These are phyloP conservation scores for Tetraneura akinire DNA, from an alignment of 1,140 invertebrate species.

Conservation along the genomic window DNA sequence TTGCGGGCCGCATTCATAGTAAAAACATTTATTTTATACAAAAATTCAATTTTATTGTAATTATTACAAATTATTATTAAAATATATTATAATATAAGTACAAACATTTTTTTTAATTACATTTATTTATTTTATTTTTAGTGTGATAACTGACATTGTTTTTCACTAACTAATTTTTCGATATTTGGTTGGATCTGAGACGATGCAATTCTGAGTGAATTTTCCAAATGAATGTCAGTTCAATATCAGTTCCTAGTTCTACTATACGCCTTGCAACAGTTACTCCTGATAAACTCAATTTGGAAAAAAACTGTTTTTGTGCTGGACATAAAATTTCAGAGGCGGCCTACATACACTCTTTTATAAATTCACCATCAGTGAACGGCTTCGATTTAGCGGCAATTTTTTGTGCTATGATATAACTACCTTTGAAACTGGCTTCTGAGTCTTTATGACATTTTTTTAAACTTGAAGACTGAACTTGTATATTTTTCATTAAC, in stretches of 20 bases:
- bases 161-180: background rate
- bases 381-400: conserved; percentile 9
- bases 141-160: too few relatives aligned
- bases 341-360: background rate
- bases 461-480: background rate
- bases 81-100: too few relatives aligned
- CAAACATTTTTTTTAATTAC: too few relatives aligned
- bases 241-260: conserved; percentile 13
- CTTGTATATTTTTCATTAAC: background rate
- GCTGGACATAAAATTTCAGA: background rate
- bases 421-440: background rate
- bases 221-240: background rate
- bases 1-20: too few relatives aligned
- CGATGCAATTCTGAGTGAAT: too few relatives aligned
- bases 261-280: conserved; percentile 1
- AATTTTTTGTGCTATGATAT: conserved; percentile 15
- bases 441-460: background rate
- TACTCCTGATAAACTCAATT: conserved; percentile 8
- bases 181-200: too few relatives aligned
- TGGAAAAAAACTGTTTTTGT: conserved; percentile 3
- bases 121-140: too few relatives aligned
- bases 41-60: too few relatives aligned
- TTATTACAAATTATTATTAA: too few relatives aligned
- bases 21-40: too few relatives aligned
- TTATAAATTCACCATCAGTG: conserved; percentile 25